phyloP scores from a whole-genome alignment of 2,888 invertebrate species.

The Adineta ricciae region DNA sequence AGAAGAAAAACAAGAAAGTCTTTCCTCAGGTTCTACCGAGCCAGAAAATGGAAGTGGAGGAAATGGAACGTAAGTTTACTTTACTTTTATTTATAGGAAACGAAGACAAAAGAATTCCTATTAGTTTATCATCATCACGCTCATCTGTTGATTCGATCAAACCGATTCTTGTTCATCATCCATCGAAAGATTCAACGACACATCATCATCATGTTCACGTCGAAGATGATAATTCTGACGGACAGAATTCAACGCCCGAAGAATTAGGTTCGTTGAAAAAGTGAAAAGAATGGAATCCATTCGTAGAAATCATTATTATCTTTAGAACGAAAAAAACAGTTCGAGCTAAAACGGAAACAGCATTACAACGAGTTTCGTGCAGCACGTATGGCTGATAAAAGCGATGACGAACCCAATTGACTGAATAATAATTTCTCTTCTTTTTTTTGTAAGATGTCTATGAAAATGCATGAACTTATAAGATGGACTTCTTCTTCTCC shows the following conservation, averaged over 20 bases:
- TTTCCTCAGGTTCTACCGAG: not conserved
- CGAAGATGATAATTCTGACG: not conserved
- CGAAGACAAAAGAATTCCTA: too few species aligned
- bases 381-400: not conserved
- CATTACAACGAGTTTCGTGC: not conserved
- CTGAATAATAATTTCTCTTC: not conserved
- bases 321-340: constrained; percentile 6
- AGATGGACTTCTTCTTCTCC: not conserved
- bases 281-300: too few species aligned
- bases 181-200: not conserved
- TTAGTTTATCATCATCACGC: not conserved
- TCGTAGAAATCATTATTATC: not conserved
- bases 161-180: not conserved
- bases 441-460: not conserved
- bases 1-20: not conserved
- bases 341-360: constrained; percentile 9
- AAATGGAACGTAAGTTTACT: not conserved
- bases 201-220: not conserved
- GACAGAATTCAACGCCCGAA: not conserved
- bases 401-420: not conserved
- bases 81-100: not conserved
- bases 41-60: not conserved
- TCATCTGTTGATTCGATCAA: not conserved
- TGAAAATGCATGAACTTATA: not conserved
- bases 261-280: not conserved